Base-by-base conservation (phyloP, 2,888 invertebrate genomes). In the Dichetophora obliterata region DNA sequence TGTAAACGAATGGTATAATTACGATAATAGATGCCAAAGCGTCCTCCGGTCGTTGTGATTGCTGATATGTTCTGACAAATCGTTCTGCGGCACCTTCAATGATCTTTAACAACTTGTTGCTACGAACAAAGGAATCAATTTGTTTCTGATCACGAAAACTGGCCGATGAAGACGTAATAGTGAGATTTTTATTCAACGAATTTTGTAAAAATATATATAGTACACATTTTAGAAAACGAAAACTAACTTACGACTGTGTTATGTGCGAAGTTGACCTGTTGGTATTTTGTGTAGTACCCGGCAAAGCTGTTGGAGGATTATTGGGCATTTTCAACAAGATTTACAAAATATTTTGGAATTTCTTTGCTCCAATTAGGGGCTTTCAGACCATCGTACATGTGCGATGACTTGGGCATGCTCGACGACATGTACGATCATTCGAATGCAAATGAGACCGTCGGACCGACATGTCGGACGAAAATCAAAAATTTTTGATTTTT, bases 121-220 rank as follows among this genome's bases (percentile, higher is more conserved):
- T 79, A 3, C 83, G 83, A 31, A 85, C 81, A 76, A 82, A 88
- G 5, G 77, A 50, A 11, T 86, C 84, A 16, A 88, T 78, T 76
- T 84, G 70, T 43, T 83, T 84, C 43, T 88, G 87, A 27, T 86
- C 87, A 24, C 82, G 82, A 70, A 87, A 88, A 57, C 89, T 87
- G 75, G 14, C 14, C 43, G 14, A 43, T 34, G 27, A 52, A n/a
- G n/a, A 70, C 27, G 27, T 59, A 4, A 24, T 24, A 59, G 6
- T 24, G 1, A 11, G 3, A 24, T 19, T 22, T 24, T 59, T 31
- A 31, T 31, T 31, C 3, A 31, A 8, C 4, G 3, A 14, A 9
- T 24, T 9, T 2, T 22, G 9, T 11, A 5, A 19, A 24, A 57
- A n/a, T n/a, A n/a, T n/a, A n/a, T n/a, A n/a, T n/a, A n/a, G n/a